These are phyloP conservation scores for Drosophila arawakana DNA, from an alignment of 1,140 invertebrate genomes.

Conservation along the genomic window DNA sequence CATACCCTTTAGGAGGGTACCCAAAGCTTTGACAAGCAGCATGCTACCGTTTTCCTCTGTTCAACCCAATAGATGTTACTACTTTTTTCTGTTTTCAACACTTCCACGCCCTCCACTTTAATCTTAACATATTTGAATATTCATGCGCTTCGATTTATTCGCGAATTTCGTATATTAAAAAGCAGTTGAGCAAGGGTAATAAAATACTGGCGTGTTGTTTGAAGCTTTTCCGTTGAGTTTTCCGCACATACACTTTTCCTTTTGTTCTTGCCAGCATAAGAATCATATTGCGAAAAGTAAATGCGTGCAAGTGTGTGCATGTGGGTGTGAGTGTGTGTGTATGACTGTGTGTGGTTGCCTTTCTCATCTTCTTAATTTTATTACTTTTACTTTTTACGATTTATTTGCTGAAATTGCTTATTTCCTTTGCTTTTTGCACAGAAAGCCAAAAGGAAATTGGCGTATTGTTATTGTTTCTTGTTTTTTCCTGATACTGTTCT, in stretches of 20 bases:
- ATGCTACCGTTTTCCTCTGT: not conserved
- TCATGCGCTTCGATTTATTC: slow-evolving; percentile 38
- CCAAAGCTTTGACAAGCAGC: not conserved
- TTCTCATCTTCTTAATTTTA: slow-evolving; percentile 82
- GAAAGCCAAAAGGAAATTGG: slow-evolving; percentile 54
- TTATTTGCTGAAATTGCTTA: slow-evolving; percentile 82
- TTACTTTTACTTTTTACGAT: slow-evolving; percentile 83
- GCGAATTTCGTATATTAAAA: slow-evolving; percentile 32
- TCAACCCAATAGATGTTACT: too few species aligned
- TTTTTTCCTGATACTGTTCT: slow-evolving; percentile 32
- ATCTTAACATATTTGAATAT: slow-evolving; percentile 32
- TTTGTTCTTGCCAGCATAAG: slow-evolving; percentile 14
- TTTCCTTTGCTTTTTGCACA: slow-evolving; percentile 73
- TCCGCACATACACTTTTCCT: slow-evolving; percentile 42
- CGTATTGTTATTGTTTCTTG: slow-evolving; percentile 48
- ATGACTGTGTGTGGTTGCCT: slow-evolving; percentile 55
- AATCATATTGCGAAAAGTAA: slow-evolving; percentile 27
- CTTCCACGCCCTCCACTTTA: not conserved
- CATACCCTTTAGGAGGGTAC: slow-evolving; percentile 8
- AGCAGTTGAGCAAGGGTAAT: slow-evolving; percentile 29
- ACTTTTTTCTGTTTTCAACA: too few species aligned
- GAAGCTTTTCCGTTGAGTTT: slow-evolving; percentile 11
- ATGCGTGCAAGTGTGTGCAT: slow-evolving; percentile 23
- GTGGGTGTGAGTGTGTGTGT: slow-evolving; percentile 42
- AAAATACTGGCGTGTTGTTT: slow-evolving; percentile 37